These are phyloP conservation scores for Drosophila nebulosa DNA, from an alignment of 1,140 invertebrate species.

Conservation along the genomic window DNA sequence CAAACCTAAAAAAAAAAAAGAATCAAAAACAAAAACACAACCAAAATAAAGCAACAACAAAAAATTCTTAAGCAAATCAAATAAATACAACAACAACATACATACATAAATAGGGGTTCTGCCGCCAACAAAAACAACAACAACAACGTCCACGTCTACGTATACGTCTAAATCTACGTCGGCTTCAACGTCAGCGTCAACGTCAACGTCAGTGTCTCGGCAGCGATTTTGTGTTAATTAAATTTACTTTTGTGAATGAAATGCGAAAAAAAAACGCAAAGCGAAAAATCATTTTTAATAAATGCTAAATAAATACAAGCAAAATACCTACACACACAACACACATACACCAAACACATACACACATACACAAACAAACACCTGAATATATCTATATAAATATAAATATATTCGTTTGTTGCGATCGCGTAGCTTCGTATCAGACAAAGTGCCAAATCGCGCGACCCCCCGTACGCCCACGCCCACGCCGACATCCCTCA, in stretches of 20 bases:
- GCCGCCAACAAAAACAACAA: too few relatives aligned
- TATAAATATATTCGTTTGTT: constrained; percentile 10
- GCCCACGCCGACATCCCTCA: neutral
- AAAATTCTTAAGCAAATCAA: constrained; percentile 49
- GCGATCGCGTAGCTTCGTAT: constrained; percentile 32
- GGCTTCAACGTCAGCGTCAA: constrained; percentile 16
- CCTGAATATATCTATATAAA: constrained; percentile 4
- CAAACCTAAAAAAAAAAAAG: constrained; percentile 46
- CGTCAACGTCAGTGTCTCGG: constrained; percentile 20
- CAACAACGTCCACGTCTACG: too few relatives aligned
- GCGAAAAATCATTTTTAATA: constrained; percentile 75
- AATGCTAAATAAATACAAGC: constrained; percentile 68
- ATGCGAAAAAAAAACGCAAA: constrained; percentile 75
- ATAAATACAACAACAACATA: constrained; percentile 4
- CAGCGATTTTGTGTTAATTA: constrained; percentile 73
- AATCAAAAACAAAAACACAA: neutral
- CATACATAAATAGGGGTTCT: neutral
- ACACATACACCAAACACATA: constrained; percentile 9
- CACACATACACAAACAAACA: constrained; percentile 21
- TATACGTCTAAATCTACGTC: constrained; percentile 9
- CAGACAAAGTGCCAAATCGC: constrained; percentile 17
- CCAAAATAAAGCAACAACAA: constrained; percentile 11
- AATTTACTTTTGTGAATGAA: constrained; percentile 80
- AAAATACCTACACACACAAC: constrained; percentile 26
- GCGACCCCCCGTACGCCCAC: neutral